Percentiles rank a stretch among this genome's conserved stretches.
Conservation (phyloP, 2,797 vertebrate genomes). For the Pyrrhura leucotis region DNA sequence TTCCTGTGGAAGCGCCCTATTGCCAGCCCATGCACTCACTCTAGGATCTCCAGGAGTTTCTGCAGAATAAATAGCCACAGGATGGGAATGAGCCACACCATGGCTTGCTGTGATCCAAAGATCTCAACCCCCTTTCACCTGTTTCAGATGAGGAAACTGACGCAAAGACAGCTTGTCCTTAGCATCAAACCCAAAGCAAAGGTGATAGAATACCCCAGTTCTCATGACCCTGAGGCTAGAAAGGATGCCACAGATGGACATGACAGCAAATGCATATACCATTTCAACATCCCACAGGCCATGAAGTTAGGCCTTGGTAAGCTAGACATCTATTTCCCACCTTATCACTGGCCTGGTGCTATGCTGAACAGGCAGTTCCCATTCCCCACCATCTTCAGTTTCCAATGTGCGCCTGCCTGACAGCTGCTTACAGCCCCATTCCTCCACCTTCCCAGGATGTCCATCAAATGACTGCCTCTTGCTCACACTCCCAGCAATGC, state of each 20-base stretch:
- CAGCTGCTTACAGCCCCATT: neutral
- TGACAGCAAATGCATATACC: neutral
- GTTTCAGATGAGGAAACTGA: neutral
- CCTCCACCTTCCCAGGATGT: neutral
- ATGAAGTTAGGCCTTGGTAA: neutral
- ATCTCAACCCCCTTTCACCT: neutral
- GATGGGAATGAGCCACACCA: neutral
- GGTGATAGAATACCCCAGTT: neutral
- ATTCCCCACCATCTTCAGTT: neutral
- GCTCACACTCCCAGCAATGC: neutral
- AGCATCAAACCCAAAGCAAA: neutral
- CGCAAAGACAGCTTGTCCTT: neutral
- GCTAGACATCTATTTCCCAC: neutral
- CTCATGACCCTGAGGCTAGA: neutral
- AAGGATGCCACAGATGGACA: neutral
- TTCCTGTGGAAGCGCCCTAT: fast-evolving
- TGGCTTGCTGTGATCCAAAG: neutral
- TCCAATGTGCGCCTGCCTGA: fast-evolving
- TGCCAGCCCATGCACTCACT: fast-evolving
- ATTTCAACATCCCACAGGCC: neutral
- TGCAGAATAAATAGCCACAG: neutral
- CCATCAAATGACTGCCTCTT: neutral
- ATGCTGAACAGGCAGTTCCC: neutral
- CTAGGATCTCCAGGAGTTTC: neutral
- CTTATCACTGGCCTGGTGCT: neutral